Base-by-base conservation (phyloP, 2,113 vertebrate genomes). In the Thymallus thymallus region DNA sequence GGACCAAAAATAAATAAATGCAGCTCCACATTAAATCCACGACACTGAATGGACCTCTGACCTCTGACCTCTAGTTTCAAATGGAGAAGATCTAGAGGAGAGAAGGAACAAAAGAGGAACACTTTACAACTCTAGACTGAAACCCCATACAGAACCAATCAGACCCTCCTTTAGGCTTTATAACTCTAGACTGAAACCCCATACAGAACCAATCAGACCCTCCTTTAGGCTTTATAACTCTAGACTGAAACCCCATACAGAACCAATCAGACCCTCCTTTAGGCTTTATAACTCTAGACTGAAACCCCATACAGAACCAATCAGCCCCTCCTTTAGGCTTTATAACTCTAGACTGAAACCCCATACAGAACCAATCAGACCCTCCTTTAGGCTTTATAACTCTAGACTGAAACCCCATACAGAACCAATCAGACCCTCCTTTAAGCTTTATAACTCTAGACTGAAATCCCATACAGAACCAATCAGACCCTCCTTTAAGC, bases 41-140 rank as follows among this genome's bases (percentile, higher is more conserved):
- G 74, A 83, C 82, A 80, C 75, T 91, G 88, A 84, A 82, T 76
- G 67, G 82, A 88, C 88, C 88, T 89, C 81, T 88, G 84, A 86
- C 86, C 86, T 68, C 79, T 48, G 76, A 86, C 86, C 86, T 68
- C 79, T 48, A 75, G 78, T 76, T 79, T 80, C 71, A 75, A 76
- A 79, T 71, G 73, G 79, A 63, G 73, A 81, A 76, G 78, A 71
- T 56, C 14, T 10, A 22, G 66, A 45, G 66, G 22, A 67, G 32
- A 29, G 10, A 29, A 46, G 35, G 22, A 68, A 80, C 81, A 81
- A 86, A 26, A 26, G 26, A 26, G 26, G 26, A n/a, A n/a, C n/a
- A n/a, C 81, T 82, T 85, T 88, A 82, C 84, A 86, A 84, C 82
- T 80, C 70, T 41, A 68, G 68, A 72, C 73, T 67, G 26, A 77